Evolutionary conservation across 2,888 invertebrate genomes (phyloP), one percentile per base, ranked within the genome.

Genomic region (Eupithecia inturbata): DNA sequence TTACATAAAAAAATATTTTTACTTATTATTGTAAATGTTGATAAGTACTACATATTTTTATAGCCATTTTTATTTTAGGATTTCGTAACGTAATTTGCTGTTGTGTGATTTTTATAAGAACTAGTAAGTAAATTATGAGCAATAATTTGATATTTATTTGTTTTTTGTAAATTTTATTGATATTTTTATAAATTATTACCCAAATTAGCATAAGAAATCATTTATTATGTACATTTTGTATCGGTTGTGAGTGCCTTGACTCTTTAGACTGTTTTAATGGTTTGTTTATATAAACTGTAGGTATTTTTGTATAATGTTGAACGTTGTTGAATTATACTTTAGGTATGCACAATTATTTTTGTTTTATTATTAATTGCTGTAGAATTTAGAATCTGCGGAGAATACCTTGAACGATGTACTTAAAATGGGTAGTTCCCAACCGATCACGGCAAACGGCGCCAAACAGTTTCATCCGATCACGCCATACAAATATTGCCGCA

Each of bases 241-340:
- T 82, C 82, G 86, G 88, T 90, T 91, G 90, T 89, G 89, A 87
- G 87, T 88, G 85, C 84, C 85, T 87, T 84, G 73, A 81, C 80
- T 81, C 82, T 79, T 83, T 83, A 91, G 90, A 92, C 90, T 93
- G 91, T 92, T 91, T 85, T 86, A 84, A n/a, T 82, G 83, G 84
- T 71, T 86, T 81, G 81, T 77, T 82, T 81, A 72, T 60, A 10
- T 36, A 0, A 31, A 16, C 31, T 75, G 2, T 14, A 57, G 26
- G 57, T 49, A 26, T 57, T 57, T 57, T 57, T 57, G 26, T 26
- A 26, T 57, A 26, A 12, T 57, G 80, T 85, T 85, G 86, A 82
- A 84, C 82, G 77, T 88, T 89, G 88, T 90, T 91, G 81, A 89
- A 88, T 89, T 88, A 89, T 86, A 82, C 22, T 77, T 82, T 82